phyloP scores from a whole-genome alignment of 2,797 vertebrate genomes.

The Balearica regulorum region DNA sequence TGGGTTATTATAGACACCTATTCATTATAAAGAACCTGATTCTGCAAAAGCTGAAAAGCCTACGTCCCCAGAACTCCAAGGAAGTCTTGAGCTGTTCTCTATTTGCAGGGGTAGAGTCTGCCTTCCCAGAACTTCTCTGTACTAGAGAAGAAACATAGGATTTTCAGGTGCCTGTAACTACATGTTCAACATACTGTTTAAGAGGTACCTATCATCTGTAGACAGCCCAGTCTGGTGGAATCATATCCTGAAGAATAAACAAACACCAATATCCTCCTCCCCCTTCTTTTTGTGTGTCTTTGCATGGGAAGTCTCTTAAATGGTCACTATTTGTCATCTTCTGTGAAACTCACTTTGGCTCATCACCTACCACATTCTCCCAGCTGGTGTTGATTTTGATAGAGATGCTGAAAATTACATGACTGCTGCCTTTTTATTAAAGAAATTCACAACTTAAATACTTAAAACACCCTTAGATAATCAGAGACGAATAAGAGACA shows the following conservation, averaged over 20 bases:
- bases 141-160: neutral
- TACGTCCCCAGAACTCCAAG: neutral
- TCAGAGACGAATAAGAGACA: neutral
- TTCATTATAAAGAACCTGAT: neutral
- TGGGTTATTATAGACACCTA: neutral
- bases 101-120: neutral
- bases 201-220: neutral
- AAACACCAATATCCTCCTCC: neutral
- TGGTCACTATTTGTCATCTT: neutral
- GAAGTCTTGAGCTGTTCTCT: neutral
- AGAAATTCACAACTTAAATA: neutral
- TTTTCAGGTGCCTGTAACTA: neutral
- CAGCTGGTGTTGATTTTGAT: neutral
- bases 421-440: neutral
- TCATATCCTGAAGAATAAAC: neutral
- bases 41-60: neutral
- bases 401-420: neutral
- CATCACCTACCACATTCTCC: neutral
- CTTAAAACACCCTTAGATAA: neutral
- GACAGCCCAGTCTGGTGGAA: neutral
- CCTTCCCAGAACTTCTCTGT: neutral
- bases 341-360: neutral
- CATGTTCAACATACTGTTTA: neutral
- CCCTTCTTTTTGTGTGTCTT: neutral
- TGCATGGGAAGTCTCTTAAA: neutral